Base-by-base conservation (phyloP, 2,113 vertebrate species). In the Lucifuga dentata region DNA sequence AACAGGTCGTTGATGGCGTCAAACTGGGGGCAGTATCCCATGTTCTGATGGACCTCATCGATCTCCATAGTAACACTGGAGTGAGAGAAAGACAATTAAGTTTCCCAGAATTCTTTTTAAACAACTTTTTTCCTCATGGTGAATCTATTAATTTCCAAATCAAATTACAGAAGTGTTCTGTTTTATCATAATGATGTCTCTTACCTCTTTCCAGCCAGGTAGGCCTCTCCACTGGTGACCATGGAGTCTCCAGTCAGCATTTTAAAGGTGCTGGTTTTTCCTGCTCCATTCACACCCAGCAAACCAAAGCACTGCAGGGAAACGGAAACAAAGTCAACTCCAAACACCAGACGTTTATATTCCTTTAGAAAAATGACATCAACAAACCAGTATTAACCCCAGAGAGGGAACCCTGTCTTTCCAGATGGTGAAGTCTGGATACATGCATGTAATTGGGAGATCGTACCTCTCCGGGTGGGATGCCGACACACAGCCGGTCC, bases 21-120 rank as follows among this genome's bases (percentile, higher is more conserved):
- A 2, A 99, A 99, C 90, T 99, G 98, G 20, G 98, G 98, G 68
- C 98, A 99, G 69, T 99, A 99, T 11, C 98, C 98, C 97, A 99
- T 99, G 85, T 97, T 98, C 92, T 96, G 97, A 88, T 99, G 96
- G 10, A 97, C 98, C 84, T 97, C 97, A 0, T 96, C 88, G 24
- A 98, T 99, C 76, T 97, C 91, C 20, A 93, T 92, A 33, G 92
- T 93, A 19, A 99, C 97, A 58, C 98, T 99, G 82, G 6, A 63
- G 12, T 6, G 5, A 19, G 9, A 29, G 15, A 66, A 76, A 57
- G 26, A 3, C 8, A 6, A 53, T 35, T 50, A 33, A 1, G 7
- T n/a, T 41, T 6, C 9, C 32, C 13, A 12, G 11, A 62, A 44
- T n/a, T 29, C 3, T 29, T 29, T 29, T 5, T 29, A 29, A 29